These are phyloP conservation scores for Nymphalis urticae DNA, from an alignment of 2,888 invertebrate species.

Conservation along the genomic window DNA sequence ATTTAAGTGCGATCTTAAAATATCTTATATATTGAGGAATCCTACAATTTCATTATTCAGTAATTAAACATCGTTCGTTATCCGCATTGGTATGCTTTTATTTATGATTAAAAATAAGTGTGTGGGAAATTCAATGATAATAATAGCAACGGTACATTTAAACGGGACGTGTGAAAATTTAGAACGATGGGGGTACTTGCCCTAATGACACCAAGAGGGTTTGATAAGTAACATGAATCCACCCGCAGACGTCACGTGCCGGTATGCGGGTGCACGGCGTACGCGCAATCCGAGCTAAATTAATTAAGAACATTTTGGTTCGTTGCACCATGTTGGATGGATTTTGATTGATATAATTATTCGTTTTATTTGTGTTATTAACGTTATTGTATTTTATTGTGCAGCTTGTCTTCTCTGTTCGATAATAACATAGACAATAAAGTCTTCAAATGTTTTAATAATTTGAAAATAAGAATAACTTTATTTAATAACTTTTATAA, in stretches of 20 bases:
- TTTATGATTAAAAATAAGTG: not conserved
- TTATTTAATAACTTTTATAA: no score
- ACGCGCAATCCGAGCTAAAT: conserved; percentile 46
- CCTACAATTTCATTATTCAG: not conserved
- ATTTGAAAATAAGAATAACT: no score
- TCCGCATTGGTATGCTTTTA: not conserved
- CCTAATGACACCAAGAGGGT: conserved; percentile 51
- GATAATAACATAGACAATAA: not conserved
- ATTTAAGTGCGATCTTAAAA: not conserved
- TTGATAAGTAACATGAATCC: conserved; percentile 55
- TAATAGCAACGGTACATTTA: conserved; percentile 19
- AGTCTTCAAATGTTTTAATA: not conserved
- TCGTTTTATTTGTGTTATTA: conserved; percentile 3
- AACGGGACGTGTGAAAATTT: conserved; percentile 63
- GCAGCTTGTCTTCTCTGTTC: no score
- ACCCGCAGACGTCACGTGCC: conserved; percentile 56
- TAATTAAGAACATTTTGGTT: conserved; percentile 38
- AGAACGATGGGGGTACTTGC: conserved; percentile 67
- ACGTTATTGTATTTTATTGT: not conserved
- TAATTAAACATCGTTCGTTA: conserved; percentile 5
- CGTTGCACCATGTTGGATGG: conserved; percentile 17
- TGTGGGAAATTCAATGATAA: conserved; percentile 9
- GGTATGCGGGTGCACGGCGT: conserved; percentile 57
- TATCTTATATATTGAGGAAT: not conserved
- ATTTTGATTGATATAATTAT: conserved; percentile 31